Conservation (phyloP, 2,113 vertebrate genomes). For the Symphodus melops region DNA sequence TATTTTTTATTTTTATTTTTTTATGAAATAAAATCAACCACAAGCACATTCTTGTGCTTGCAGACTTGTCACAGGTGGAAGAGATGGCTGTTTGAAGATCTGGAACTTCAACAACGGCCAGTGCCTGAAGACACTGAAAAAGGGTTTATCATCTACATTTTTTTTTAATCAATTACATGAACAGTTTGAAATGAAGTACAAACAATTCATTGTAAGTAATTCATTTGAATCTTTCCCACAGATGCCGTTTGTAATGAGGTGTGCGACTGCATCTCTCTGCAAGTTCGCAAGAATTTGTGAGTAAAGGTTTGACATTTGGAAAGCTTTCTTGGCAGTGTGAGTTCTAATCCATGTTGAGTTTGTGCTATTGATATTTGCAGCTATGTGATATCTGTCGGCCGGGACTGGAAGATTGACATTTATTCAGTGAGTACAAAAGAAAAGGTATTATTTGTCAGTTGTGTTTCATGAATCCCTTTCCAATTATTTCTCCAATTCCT, state of each 20-base stretch:
- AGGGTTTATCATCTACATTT: slow-evolving; percentile 48
- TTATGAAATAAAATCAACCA: not conserved
- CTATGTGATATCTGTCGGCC: slow-evolving; percentile 82
- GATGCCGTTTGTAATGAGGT: slow-evolving; percentile 78
- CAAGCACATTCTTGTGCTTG: not conserved
- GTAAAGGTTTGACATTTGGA: slow-evolving; percentile 51
- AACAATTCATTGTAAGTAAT: not conserved
- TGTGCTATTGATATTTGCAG: slow-evolving; percentile 69
- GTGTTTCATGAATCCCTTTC: slow-evolving; percentile 35
- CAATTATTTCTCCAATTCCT: slow-evolving; percentile 47
- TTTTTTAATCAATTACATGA: not conserved
- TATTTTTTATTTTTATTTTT: no score
- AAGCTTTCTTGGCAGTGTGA: slow-evolving; percentile 24
- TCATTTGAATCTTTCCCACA: slow-evolving; percentile 45
- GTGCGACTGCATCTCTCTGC: slow-evolving; percentile 81
- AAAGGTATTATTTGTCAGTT: slow-evolving; percentile 24
- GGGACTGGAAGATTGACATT: slow-evolving; percentile 82
- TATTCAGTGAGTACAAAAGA: slow-evolving; percentile 83
- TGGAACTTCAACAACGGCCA: slow-evolving; percentile 81
- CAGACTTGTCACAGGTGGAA: slow-evolving; percentile 82
- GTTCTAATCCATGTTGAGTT: slow-evolving; percentile 37
- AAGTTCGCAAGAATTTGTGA: slow-evolving; percentile 84
- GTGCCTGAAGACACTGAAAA: slow-evolving; percentile 78
- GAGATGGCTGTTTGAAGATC: slow-evolving; percentile 82
- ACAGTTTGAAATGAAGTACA: not conserved